phyloP scores from a whole-genome alignment of 2,888 invertebrate genomes.

The Apodemia hepburni region DNA sequence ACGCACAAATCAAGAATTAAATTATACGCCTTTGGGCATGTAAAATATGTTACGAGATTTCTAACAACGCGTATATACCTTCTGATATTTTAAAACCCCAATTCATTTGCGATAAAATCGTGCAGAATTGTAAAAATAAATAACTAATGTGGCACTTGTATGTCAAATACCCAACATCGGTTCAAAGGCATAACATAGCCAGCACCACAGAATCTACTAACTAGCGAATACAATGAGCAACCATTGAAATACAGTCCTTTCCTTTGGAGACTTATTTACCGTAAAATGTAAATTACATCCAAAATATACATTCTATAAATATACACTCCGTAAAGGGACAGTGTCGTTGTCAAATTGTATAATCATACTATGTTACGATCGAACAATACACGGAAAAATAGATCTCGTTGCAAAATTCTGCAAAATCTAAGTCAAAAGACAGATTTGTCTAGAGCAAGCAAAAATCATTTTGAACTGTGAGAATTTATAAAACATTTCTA shows the following conservation, averaged over 20 bases:
- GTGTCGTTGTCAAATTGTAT: slow-evolving; percentile 38
- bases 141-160: slow-evolving; percentile 69
- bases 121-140: slow-evolving; percentile 44
- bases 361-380: slow-evolving; percentile 3
- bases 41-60: slow-evolving; percentile 77
- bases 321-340: slow-evolving; percentile 53
- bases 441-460: not conserved
- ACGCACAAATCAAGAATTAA: slow-evolving; percentile 67
- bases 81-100: slow-evolving; percentile 60
- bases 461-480: slow-evolving; percentile 41
- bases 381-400: slow-evolving; percentile 2
- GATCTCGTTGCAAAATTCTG: slow-evolving; percentile 5
- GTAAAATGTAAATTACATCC: slow-evolving; percentile 69
- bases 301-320: slow-evolving; percentile 66
- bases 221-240: slow-evolving; percentile 74
- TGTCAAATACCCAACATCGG: not conserved
- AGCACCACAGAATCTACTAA: slow-evolving; percentile 69
- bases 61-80: slow-evolving; percentile 70
- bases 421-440: slow-evolving; percentile 6
- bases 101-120: slow-evolving; percentile 35
- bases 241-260: slow-evolving; percentile 56
- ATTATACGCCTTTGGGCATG: slow-evolving; percentile 58
- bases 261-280: slow-evolving; percentile 46
- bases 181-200: slow-evolving; percentile 37
- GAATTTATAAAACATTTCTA: slow-evolving; percentile 37